These are phyloP conservation scores for Branchinecta lindahli DNA, from an alignment of 1,140 invertebrate genomes.

Conservation along the genomic window DNA sequence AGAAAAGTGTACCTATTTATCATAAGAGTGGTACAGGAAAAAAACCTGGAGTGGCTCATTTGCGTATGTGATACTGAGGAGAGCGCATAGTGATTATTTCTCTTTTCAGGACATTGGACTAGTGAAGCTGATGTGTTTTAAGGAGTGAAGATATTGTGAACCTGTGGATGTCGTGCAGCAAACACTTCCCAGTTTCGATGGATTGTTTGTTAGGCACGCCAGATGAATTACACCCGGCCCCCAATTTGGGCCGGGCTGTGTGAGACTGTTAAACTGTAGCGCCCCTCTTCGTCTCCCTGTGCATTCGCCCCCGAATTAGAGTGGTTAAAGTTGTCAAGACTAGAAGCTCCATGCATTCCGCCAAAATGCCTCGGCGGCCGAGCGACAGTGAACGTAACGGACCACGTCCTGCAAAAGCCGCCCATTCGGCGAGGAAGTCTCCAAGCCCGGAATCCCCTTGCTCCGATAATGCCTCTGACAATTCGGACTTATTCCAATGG, in stretches of 20 bases:
- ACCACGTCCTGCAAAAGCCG: conserved; percentile 19
- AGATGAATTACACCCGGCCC: conserved; percentile 3
- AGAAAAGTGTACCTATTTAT: no score
- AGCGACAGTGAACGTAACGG: background rate
- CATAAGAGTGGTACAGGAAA: no score
- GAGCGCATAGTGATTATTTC: no score
- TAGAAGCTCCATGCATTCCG: background rate
- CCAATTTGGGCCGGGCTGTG: background rate
- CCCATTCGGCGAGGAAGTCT: conserved; percentile 17
- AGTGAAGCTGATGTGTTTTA: no score
- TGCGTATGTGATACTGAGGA: no score
- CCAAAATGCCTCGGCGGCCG: background rate
- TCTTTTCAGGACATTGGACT: no score
- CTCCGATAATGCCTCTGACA: conserved; percentile 21
- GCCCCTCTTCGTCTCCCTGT: background rate
- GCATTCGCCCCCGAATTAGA: background rate
- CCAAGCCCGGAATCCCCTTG: conserved; percentile 19
- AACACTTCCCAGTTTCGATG: background rate
- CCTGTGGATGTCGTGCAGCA: no score
- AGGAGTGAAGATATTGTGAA: no score
- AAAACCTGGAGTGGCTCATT: no score
- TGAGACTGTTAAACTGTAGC: background rate
- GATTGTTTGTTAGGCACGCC: background rate
- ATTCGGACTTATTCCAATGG: conserved; percentile 21
- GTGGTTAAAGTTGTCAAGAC: background rate